These are phyloP conservation scores for Dendrolimus pini DNA, from an alignment of 2,888 invertebrate genomes.

Conservation along the genomic window DNA sequence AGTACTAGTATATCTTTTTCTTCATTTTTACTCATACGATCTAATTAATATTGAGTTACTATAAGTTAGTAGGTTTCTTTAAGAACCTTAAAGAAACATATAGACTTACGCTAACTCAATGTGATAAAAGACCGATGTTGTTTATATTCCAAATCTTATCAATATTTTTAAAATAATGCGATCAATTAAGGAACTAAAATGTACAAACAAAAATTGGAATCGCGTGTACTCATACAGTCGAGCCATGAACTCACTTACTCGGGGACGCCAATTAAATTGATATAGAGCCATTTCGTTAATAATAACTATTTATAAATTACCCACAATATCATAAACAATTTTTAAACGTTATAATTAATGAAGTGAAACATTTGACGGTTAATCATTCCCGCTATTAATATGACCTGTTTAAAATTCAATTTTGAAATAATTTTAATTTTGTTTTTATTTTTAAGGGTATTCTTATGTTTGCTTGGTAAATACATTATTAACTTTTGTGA, in stretches of 20 bases:
- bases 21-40: too few relatives aligned
- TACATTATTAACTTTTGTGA: too few relatives aligned
- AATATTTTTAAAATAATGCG: neutral
- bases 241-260: neutral
- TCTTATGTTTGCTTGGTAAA: too few relatives aligned
- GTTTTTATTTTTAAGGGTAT: too few relatives aligned
- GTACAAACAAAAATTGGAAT: conserved; percentile 23
- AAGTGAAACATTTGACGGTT: conserved; percentile 54
- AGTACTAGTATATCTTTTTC: too few relatives aligned
- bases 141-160: neutral
- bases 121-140: neutral
- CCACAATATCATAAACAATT: conserved; percentile 57
- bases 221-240: conserved; percentile 7
- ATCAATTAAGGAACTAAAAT: neutral
- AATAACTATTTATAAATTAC: conserved; percentile 65
- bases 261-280: conserved; percentile 64
- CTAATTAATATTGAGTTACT: too few relatives aligned
- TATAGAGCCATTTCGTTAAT: conserved; percentile 53
- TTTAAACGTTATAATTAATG: conserved; percentile 65
- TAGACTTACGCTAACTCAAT: too few relatives aligned
- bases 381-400: conserved; percentile 44
- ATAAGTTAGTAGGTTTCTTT: too few relatives aligned
- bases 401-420: too few relatives aligned
- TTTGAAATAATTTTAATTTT: too few relatives aligned
- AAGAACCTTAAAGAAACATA: too few relatives aligned